Percentiles rank a stretch among this genome's conserved stretches.
phyloP scores from a whole-genome alignment of 2,113 vertebrate genomes.

The Amphilophus citrinellus region DNA sequence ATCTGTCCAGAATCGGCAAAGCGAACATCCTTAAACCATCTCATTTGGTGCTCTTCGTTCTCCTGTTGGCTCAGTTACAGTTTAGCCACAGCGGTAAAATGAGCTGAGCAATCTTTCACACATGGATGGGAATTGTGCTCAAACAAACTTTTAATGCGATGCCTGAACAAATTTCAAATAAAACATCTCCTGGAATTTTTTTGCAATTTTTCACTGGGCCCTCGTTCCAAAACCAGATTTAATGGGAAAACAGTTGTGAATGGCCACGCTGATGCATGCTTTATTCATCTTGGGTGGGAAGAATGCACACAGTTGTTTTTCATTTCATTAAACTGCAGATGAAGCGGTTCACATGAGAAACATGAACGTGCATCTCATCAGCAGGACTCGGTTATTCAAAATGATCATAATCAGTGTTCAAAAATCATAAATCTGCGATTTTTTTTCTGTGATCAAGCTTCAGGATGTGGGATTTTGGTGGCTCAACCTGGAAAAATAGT shows the following conservation, averaged over 20 bases:
- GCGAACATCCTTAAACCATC: constrained; percentile 11
- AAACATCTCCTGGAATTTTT: constrained; percentile 52
- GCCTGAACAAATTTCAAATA: constrained; percentile 45
- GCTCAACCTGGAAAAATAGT: background rate
- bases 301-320: constrained; percentile 59
- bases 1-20: constrained; percentile 34
- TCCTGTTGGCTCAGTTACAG: constrained; percentile 28
- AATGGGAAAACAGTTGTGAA: constrained; percentile 54
- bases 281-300: constrained; percentile 64
- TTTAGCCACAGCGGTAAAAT: constrained; percentile 38
- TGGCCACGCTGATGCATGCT: constrained; percentile 32
- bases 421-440: constrained; percentile 26
- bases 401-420: constrained; percentile 1
- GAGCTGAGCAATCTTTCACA: constrained; percentile 46
- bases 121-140: constrained; percentile 41
- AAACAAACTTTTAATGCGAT: constrained; percentile 36
- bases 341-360: constrained; percentile 40
- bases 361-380: constrained; percentile 35
- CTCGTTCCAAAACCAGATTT: constrained; percentile 49
- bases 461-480: background rate
- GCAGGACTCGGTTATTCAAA: background rate
- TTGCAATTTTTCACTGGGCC: constrained; percentile 45
- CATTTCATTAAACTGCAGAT: constrained; percentile 58
- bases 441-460: background rate
- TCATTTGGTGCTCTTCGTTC: constrained; percentile 6